Evolutionary conservation across 2,113 vertebrate genomes (phyloP).

Genomic region (Dasypus novemcinctus): DNA sequence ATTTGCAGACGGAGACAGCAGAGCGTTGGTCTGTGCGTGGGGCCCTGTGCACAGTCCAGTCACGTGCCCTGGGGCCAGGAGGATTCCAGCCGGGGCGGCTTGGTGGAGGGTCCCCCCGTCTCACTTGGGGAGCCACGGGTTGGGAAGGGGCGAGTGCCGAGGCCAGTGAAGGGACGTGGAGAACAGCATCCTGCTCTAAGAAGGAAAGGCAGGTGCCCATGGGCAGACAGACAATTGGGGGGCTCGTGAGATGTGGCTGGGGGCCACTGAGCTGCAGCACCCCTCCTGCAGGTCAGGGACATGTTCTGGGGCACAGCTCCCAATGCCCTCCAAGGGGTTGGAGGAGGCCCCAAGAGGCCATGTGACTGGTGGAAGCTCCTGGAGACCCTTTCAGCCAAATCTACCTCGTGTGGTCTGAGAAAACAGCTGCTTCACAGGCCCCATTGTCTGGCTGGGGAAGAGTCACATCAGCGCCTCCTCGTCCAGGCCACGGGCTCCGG

Average conservation of each 20-base stretch:
- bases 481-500: fast-evolving
- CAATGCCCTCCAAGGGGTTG: neutral
- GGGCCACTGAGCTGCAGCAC: neutral
- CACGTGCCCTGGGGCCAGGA: neutral
- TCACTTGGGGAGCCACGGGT: neutral
- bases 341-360: neutral
- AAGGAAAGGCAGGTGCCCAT: neutral
- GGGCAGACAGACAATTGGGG: neutral
- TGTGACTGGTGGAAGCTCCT: neutral
- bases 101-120: neutral
- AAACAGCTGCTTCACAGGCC: neutral
- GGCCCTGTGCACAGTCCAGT: no score
- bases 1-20: neutral
- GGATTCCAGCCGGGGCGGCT: neutral
- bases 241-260: neutral
- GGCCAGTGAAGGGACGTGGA: neutral
- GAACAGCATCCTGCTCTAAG: neutral
- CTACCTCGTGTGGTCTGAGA: neutral
- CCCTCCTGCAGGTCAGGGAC: neutral
- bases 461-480: fast-evolving
- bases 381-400: neutral
- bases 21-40: neutral
- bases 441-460: neutral
- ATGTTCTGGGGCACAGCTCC: neutral
- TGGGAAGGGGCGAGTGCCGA: neutral